Evolutionary conservation across 2,797 vertebrate species (phyloP), one percentile per base, ranked within the genome.

Genomic region (Danio jaintianensis): DNA sequence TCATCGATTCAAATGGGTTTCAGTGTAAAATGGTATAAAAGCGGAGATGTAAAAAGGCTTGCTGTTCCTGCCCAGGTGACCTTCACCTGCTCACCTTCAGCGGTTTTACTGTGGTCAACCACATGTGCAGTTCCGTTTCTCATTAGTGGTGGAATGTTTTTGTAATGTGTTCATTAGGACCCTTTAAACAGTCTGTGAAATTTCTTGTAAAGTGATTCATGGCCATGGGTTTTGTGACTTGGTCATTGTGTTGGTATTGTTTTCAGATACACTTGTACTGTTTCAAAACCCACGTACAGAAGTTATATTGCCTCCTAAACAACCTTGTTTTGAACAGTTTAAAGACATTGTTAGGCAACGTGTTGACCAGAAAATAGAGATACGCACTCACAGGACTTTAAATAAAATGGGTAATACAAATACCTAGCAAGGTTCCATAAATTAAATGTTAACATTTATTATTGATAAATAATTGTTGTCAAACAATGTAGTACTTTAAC

Each of bases 51-150:
- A 38, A 13, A 42, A 29, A 43, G 22, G 4, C 42, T 15, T 61
- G 6, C 5, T 61, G 22, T 76, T 76, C 9, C 38, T 55, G 2
- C 15, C 63, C 50, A 56, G 62, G 50, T 67, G 75, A 40, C 67
- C 50, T 40, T 67, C 75, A 77, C 75, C 62, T 77, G 74, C 38
- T 76, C 75, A 4, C 52, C 61, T 70, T 81, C 50, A 45, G 50
- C 29, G 12, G 47, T 70, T 64, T 69, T 50, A 81, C 16, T 45
- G 15, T 75, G 79, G 12, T 76, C 42, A 16, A 47, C 63, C 62
- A 66, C 62, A 66, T 66, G 50, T 77, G 75, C 52, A 43, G 40
- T 36, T 20, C 74, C 66, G 63, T 78, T 75, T 64, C 52, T 47
- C 52, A 20, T 68, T 58, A 68, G 43, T 47, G 22, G 22, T 58